phyloP scores from a whole-genome alignment of 2,888 invertebrate species.

The Drosophila niveifrons region DNA sequence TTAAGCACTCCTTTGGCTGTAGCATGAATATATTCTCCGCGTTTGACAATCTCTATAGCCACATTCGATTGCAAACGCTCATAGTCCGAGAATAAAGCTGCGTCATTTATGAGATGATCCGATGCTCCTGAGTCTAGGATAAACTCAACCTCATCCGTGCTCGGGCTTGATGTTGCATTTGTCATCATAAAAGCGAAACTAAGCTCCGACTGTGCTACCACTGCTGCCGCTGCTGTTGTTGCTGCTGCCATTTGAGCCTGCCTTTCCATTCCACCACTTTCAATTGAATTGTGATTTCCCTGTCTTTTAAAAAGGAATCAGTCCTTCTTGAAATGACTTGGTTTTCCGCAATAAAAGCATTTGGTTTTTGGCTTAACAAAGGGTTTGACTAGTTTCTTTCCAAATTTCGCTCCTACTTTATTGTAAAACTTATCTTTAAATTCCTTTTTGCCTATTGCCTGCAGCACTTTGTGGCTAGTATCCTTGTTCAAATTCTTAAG shows the following conservation, averaged over 20 bases:
- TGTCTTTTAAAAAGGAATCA: constrained; percentile 21
- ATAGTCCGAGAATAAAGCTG: constrained; percentile 22
- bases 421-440: too few relatives aligned
- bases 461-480: too few relatives aligned
- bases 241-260: constrained; percentile 24
- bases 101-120: constrained; percentile 1
- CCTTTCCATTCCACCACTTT: constrained; percentile 1
- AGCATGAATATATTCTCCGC: constrained; percentile 8
- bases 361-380: constrained; percentile 5
- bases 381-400: too few relatives aligned
- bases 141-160: constrained; percentile 5
- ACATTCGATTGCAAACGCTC: constrained; percentile 13
- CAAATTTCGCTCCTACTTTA: too few relatives aligned
- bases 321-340: constrained; percentile 22
- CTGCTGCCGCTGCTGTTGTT: constrained; percentile 5
- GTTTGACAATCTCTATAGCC: constrained; percentile 22
- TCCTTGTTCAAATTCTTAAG: too few relatives aligned
- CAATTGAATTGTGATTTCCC: constrained; percentile 5
- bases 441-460: too few relatives aligned
- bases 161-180: not conserved
- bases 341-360: constrained; percentile 31
- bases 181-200: constrained; percentile 26
- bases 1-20: constrained; percentile 10
- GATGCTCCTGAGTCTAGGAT: constrained; percentile 23
- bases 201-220: constrained; percentile 17